Percentiles rank a stretch among this genome's conserved stretches.
Conservation (phyloP, 2,797 vertebrate genomes). For the Acipenser ruthenus region DNA sequence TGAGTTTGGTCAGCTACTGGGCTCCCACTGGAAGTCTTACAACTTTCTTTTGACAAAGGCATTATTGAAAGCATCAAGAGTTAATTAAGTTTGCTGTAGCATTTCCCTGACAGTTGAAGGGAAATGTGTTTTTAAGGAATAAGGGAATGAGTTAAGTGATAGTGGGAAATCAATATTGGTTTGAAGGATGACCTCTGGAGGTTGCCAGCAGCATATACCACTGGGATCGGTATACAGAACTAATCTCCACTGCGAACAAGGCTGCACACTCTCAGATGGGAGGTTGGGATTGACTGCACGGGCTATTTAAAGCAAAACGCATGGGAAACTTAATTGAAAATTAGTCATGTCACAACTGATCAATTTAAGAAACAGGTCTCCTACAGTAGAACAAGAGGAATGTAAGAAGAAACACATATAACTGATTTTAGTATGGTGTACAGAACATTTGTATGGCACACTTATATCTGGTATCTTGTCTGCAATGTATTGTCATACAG, state of each 20-base stretch:
- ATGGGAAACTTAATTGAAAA: conserved; percentile 36
- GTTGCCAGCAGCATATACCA: conserved; percentile 44
- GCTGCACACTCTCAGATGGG: not conserved
- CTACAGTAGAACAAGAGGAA: conserved; percentile 28
- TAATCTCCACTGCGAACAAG: conserved; percentile 25
- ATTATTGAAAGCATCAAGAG: conserved; percentile 20
- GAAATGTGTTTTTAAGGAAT: conserved; percentile 22
- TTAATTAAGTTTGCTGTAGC: conserved; percentile 47
- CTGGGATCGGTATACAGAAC: conserved; percentile 16
- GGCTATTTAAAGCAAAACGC: conserved; percentile 32
- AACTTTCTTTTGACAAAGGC: conserved; percentile 3
- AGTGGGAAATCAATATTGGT: conserved; percentile 44
- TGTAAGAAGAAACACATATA: not conserved
- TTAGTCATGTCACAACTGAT: conserved; percentile 46
- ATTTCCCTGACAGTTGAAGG: conserved; percentile 23
- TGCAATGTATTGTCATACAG: no score
- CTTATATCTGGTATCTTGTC: no score
- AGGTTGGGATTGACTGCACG: conserved; percentile 27
- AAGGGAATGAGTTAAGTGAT: conserved; percentile 38
- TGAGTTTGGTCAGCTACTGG: no score
- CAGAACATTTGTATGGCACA: no score
- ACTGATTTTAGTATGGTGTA: no score
- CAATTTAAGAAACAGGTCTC: conserved; percentile 35
- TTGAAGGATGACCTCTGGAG: conserved; percentile 46
- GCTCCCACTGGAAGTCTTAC: no score